phyloP scores from a whole-genome alignment of 2,113 vertebrate genomes.

The Girardinichthys multiradiatus region DNA sequence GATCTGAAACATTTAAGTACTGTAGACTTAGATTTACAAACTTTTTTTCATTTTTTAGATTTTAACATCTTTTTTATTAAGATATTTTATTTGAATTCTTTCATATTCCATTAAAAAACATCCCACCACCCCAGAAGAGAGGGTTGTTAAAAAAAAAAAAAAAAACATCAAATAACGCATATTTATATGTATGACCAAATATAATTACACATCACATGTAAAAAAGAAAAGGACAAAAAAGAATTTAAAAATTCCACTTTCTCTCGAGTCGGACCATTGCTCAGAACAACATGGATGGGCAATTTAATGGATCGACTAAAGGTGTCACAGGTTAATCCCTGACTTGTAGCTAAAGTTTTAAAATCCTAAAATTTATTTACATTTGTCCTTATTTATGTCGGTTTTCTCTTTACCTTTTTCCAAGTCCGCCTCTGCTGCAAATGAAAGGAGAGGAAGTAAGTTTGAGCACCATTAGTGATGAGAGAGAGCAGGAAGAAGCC shows the following conservation, averaged over 20 bases:
- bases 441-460: not conserved
- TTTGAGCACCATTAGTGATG: conserved; percentile 28
- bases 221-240: not conserved
- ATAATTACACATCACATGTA: not conserved
- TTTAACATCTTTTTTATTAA: too few relatives aligned
- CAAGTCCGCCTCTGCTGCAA: conserved; percentile 28
- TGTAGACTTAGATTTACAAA: too few relatives aligned
- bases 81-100: not conserved
- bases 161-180: not conserved
- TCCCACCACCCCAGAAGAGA: not conserved
- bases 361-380: not conserved
- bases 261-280: not conserved
- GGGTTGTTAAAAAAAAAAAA: not conserved
- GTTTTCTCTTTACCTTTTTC: not conserved
- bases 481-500: conserved; percentile 33
- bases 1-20: too few relatives aligned
- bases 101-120: not conserved
- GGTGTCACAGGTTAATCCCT: not conserved
- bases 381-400: not conserved
- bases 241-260: not conserved
- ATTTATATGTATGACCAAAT: not conserved
- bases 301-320: not conserved
- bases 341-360: not conserved
- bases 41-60: too few relatives aligned
- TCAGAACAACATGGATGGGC: not conserved